A percentile compares a stretch with the other conserved stretches of the same genome.
Conservation (phyloP, 2,797 vertebrate genomes). For the Xenops minutus region DNA sequence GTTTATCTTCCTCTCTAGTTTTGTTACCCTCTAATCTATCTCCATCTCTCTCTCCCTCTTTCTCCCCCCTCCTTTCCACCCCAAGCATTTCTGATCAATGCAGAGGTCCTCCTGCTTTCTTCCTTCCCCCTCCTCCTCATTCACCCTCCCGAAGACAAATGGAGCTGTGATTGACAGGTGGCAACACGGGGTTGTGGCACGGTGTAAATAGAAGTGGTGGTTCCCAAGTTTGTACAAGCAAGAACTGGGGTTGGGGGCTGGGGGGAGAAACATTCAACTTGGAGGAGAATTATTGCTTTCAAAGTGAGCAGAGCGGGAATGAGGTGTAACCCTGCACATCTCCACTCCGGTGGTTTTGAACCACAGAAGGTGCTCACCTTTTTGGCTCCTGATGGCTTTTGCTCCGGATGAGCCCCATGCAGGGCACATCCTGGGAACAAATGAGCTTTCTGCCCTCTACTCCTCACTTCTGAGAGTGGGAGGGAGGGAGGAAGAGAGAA, state of each 20-base stretch:
- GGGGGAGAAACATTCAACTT: not conserved
- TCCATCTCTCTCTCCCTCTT: not conserved
- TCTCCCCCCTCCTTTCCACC: not conserved
- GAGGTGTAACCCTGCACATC: not conserved
- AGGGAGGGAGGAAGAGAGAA: not conserved
- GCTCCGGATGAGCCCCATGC: not conserved
- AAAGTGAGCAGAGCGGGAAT: not conserved
- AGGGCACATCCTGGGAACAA: not conserved
- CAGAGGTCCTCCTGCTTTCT: not conserved
- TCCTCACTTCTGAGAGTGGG: not conserved
- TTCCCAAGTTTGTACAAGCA: not conserved
- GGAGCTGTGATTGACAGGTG: not conserved
- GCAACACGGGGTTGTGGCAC: not conserved
- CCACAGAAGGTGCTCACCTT: accelerated
- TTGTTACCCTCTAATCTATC: slow-evolving; percentile 64
- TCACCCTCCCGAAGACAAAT: not conserved
- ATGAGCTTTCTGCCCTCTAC: not conserved
- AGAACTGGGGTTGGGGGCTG: not conserved
- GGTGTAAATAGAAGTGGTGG: not conserved
- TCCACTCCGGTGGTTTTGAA: not conserved
- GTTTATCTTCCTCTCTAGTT: slow-evolving; percentile 68
- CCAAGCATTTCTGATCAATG: slow-evolving; percentile 17
- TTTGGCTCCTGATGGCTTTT: not conserved
- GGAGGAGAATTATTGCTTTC: not conserved
- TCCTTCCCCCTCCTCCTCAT: not conserved